A percentile compares a stretch with the other conserved stretches of the same genome.
Evolutionary conservation across 2,888 invertebrate species (phyloP).

Genomic region (Plagodis dolabraria): DNA sequence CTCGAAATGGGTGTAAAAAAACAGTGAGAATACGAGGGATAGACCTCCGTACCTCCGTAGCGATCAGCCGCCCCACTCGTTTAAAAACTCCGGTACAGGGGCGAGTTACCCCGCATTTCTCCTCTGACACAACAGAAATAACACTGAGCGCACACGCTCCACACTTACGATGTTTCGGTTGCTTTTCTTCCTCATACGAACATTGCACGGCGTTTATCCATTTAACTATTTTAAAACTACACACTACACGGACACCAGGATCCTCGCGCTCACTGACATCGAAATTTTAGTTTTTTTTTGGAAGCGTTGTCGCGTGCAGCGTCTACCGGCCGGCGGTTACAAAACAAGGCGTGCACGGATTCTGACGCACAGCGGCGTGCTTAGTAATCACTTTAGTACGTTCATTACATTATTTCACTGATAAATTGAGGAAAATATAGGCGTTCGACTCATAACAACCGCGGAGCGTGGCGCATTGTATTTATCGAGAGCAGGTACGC

Average conservation of each 20-base stretch:
- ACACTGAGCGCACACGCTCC: constrained; percentile 62
- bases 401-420: constrained; percentile 82
- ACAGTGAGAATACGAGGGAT: constrained; percentile 77
- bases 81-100: constrained; percentile 68
- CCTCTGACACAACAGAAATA: constrained; percentile 70
- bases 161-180: constrained; percentile 83
- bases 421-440: constrained; percentile 67
- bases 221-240: constrained; percentile 81
- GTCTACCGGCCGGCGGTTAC: constrained; percentile 87
- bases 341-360: constrained; percentile 59
- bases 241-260: constrained; percentile 80
- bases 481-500: constrained; percentile 60
- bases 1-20: constrained; percentile 66
- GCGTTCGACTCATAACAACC: constrained; percentile 71
- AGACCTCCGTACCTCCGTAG: constrained; percentile 81
- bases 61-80: constrained; percentile 73
- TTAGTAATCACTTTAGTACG: constrained; percentile 85
- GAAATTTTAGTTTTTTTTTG: constrained; percentile 69
- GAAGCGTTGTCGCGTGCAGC: constrained; percentile 85
- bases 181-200: constrained; percentile 84
- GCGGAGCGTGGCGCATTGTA: constrained; percentile 72
- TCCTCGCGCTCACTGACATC: constrained; percentile 78
- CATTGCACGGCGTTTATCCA: constrained; percentile 84
- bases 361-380: constrained; percentile 83
- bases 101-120: constrained; percentile 76